Evolutionary conservation across 2,797 vertebrate species (phyloP).

Genomic region (Syndactyla subalaris): DNA sequence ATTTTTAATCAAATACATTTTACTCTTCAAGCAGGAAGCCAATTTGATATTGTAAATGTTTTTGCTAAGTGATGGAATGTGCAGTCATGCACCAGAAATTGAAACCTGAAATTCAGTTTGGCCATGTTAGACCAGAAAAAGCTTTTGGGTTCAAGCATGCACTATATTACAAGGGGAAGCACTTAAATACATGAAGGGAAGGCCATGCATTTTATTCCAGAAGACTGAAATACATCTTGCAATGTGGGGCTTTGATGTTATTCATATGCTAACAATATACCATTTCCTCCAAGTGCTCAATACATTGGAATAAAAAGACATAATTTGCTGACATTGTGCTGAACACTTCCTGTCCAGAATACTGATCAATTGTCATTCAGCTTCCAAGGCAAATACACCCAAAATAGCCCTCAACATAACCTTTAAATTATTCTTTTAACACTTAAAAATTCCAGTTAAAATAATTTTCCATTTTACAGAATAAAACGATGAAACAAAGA

Average conservation of each 20-base stretch:
- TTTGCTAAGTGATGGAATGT: slow-evolving; percentile 54
- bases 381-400: slow-evolving; percentile 43
- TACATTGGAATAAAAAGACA: slow-evolving; percentile 70
- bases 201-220: slow-evolving; percentile 59
- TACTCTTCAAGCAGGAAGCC: slow-evolving; percentile 15
- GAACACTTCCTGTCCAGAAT: slow-evolving; percentile 63
- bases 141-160: slow-evolving; percentile 34
- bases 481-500: slow-evolving; percentile 77
- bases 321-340: slow-evolving; percentile 74
- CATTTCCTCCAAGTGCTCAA: slow-evolving; percentile 68
- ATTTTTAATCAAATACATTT: slow-evolving; percentile 31
- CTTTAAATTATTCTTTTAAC: slow-evolving; percentile 69
- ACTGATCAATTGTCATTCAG: slow-evolving; percentile 66
- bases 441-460: slow-evolving; percentile 75
- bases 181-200: slow-evolving; percentile 25
- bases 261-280: slow-evolving; percentile 78
- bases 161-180: neutral
- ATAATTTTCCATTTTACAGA: slow-evolving; percentile 78
- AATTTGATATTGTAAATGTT: slow-evolving; percentile 56
- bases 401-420: slow-evolving; percentile 56
- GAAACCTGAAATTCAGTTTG: slow-evolving; percentile 35
- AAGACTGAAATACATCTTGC: slow-evolving; percentile 71
- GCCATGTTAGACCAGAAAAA: slow-evolving; percentile 1
- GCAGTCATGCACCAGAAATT: slow-evolving; percentile 21
- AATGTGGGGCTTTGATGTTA: slow-evolving; percentile 70